Percentiles rank a stretch among this genome's conserved stretches.
These are phyloP conservation scores for Lycaena phlaeas DNA, from an alignment of 2,888 invertebrate genomes.

Conservation along the genomic window DNA sequence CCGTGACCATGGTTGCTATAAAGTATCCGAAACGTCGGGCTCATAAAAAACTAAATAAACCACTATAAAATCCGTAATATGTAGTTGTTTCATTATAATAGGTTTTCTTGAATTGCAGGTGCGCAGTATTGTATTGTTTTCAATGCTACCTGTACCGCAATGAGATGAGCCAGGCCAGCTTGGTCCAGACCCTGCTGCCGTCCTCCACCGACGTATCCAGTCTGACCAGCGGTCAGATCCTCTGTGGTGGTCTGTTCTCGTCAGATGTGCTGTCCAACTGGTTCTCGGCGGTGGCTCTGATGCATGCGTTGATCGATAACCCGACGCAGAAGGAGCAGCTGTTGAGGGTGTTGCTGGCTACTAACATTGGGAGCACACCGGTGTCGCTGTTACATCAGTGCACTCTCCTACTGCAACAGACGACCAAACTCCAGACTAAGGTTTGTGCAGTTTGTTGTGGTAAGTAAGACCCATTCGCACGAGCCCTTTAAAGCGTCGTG, in stretches of 20 bases:
- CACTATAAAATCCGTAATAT: too few species aligned
- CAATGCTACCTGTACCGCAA: conserved; percentile 96
- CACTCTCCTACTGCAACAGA: conserved; percentile 86
- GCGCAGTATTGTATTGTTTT: conserved; percentile 97
- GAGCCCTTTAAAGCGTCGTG: too few species aligned
- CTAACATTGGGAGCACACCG: conserved; percentile 86
- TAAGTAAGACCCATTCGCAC: too few species aligned
- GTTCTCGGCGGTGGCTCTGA: conserved; percentile 94
- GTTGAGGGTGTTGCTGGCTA: conserved; percentile 90
- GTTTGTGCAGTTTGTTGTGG: conserved; percentile 41
- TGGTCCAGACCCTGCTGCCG: conserved; percentile 94
- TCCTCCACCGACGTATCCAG: conserved; percentile 83
- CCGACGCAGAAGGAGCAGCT: conserved; percentile 90
- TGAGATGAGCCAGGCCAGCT: conserved; percentile 87
- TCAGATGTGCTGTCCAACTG: conserved; percentile 92
- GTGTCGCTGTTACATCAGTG: conserved; percentile 93
- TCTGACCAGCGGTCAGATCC: conserved; percentile 87
- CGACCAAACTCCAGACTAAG: conserved; percentile 83
- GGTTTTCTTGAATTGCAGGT: too few species aligned
- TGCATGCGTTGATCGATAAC: conserved; percentile 92
- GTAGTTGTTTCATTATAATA: too few species aligned
- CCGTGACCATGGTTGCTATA: too few species aligned
- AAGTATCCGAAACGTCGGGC: too few species aligned
- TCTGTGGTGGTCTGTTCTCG: conserved; percentile 94
- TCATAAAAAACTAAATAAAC: too few species aligned